Evolutionary conservation across 1,140 invertebrate species (phyloP), one percentile per base, ranked within the genome.

Genomic region (Temnothorax curvispinosus): DNA sequence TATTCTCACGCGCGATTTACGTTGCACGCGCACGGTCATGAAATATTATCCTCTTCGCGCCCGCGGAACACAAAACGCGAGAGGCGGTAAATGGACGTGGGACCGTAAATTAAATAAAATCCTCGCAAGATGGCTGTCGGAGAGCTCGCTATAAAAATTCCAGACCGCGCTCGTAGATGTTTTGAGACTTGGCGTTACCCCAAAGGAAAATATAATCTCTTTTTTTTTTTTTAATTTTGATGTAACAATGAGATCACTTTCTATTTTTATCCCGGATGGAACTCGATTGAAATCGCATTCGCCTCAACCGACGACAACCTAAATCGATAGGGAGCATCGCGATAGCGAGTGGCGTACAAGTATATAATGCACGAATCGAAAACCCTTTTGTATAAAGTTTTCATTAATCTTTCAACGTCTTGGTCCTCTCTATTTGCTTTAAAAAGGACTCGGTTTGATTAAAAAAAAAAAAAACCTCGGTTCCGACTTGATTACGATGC

Each of bases 241-340:
- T 41, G 41, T 27, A 41, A 5, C 5, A 62, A 38, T 35, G 18
- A 60, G 32, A 72, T n/a, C n/a, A 18, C 38, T 74, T 72, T 27
- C 11, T 78, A 64, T 77, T 64, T 78, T 38, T 65, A n/a, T 47
- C 21, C 11, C 21, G 21, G 35, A 75, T 58, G 27, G 44, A 18
- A 64, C 75, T 78, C 74, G 35, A 78, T 72, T 75, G 64, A 78
- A 67, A 78, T 72, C n/a, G 11, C 18, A 72, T 38, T 44, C 15
- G 54, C 54, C 15, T 77, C 52, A 47, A 54, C 52, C 56, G 47
- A 35, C n/a, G 58, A 86, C 65, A 71, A 47, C 18, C 18, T 47
- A 81, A 86, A 88, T 88, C 76, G 52, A 88, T 88, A 86, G 35
- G 52, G 78, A 74, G 62, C 27, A 21, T 4, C 13, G 41, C 18